These are phyloP conservation scores for Betta splendens DNA, from an alignment of 2,797 vertebrate genomes.

Conservation along the genomic window DNA sequence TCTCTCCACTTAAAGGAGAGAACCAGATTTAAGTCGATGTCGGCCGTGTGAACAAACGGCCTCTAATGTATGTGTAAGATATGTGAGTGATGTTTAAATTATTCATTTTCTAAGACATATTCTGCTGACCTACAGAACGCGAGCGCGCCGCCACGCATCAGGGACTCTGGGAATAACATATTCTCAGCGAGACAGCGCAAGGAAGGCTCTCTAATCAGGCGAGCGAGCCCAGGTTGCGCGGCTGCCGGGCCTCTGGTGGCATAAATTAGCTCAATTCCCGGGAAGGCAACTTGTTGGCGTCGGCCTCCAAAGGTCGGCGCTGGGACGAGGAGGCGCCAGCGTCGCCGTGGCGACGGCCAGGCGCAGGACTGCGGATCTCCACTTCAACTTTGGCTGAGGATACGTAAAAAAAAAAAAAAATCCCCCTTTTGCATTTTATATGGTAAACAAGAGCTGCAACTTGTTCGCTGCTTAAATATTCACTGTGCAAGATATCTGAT, in stretches of 20 bases:
- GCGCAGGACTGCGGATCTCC: too few species aligned
- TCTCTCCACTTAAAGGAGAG: neutral
- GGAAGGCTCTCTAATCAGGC: constrained; percentile 53
- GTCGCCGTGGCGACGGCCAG: constrained; percentile 50
- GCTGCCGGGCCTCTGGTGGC: constrained; percentile 55
- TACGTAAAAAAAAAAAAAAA: fast-evolving
- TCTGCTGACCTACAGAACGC: constrained; percentile 40
- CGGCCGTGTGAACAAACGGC: constrained; percentile 2
- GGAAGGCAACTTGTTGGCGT: constrained; percentile 43
- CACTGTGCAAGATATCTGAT: constrained; percentile 48
- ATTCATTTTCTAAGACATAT: constrained; percentile 24
- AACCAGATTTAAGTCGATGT: neutral
- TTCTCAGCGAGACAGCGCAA: constrained; percentile 17
- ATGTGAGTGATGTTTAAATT: neutral
- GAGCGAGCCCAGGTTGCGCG: constrained; percentile 33
- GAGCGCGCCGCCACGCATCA: constrained; percentile 24
- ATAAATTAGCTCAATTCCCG: constrained; percentile 69
- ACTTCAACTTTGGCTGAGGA: too few species aligned
- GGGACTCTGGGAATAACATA: constrained; percentile 27
- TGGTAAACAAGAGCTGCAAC: constrained; percentile 32
- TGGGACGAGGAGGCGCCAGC: constrained; percentile 30
- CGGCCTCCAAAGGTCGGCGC: constrained; percentile 75
- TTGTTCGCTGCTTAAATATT: constrained; percentile 45
- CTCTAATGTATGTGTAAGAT: neutral
- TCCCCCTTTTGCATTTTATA: constrained; percentile 19